Evolutionary conservation across 2,888 invertebrate genomes (phyloP).

Genomic region (Drosophila dives): DNA sequence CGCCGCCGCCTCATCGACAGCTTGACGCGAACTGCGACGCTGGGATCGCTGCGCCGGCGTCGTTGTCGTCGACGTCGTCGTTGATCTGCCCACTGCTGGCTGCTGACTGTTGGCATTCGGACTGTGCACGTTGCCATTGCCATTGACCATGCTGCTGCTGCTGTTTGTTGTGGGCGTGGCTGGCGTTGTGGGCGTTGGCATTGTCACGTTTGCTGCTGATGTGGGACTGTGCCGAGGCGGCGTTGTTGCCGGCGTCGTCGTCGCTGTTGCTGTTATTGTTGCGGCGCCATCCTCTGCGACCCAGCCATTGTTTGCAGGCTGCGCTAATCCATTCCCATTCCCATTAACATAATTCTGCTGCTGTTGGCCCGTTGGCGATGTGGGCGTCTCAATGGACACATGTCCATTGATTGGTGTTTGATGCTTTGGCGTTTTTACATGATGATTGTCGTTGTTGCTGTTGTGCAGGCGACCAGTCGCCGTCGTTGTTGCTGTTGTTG

Average conservation of each 20-base stretch:
- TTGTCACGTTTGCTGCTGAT: conserved; percentile 30
- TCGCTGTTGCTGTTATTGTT: conserved; percentile 41
- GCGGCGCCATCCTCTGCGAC: conserved; percentile 48
- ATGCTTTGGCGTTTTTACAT: conserved; percentile 79
- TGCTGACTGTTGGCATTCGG: conserved; percentile 71
- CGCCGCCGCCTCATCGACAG: conserved; percentile 78
- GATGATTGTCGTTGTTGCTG: conserved; percentile 68
- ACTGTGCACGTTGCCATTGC: conserved; percentile 68
- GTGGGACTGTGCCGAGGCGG: conserved; percentile 56
- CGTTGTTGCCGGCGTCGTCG: conserved; percentile 24
- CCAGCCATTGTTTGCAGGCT: conserved; percentile 69
- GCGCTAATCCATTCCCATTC: conserved; percentile 52
- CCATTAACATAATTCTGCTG: conserved; percentile 80
- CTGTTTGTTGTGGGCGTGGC: conserved; percentile 35
- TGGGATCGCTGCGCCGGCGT: conserved; percentile 76
- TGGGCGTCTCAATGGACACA: conserved; percentile 50
- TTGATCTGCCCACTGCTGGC: conserved; percentile 34
- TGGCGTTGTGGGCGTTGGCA: conserved; percentile 30
- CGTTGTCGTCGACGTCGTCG: conserved; percentile 49
- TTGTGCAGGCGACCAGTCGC: conserved; percentile 51
- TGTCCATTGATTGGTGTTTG: conserved; percentile 61
- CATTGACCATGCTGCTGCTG: conserved; percentile 24
- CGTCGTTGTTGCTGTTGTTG: conserved; percentile 31
- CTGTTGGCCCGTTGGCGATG: conserved; percentile 65
- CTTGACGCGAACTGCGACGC: conserved; percentile 73